Evolutionary conservation across 2,888 invertebrate genomes (phyloP).

Genomic region (Gymnocheta viridis): DNA sequence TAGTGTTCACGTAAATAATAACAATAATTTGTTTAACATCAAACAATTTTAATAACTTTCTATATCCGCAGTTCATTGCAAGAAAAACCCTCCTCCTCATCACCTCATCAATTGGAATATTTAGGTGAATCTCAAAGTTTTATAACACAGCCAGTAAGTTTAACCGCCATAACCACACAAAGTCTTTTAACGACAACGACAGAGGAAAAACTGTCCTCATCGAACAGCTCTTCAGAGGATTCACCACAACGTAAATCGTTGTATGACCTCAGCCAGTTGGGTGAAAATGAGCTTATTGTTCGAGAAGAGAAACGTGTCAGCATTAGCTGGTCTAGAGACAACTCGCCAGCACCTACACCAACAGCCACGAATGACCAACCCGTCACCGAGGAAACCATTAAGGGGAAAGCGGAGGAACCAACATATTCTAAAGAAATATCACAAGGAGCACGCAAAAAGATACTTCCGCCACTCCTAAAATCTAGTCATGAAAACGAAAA

Average conservation of each 20-base stretch:
- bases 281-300: conserved; percentile 78
- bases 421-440: conserved; percentile 72
- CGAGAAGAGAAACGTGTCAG: conserved; percentile 80
- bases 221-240: conserved; percentile 46
- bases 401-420: background rate
- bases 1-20: conserved; percentile 75
- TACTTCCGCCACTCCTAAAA: conserved; percentile 73
- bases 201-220: conserved; percentile 25
- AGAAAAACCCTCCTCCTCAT: conserved; percentile 76
- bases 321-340: conserved; percentile 80
- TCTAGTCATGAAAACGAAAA: conserved; percentile 76
- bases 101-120: conserved; percentile 72
- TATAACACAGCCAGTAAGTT: conserved; percentile 74
- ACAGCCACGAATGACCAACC: conserved; percentile 20
- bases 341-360: conserved; percentile 77
- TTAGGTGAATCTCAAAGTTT: conserved; percentile 75
- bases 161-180: conserved; percentile 56
- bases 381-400: conserved; percentile 24
- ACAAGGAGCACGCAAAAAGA: conserved; percentile 76
- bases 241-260: conserved; percentile 64
- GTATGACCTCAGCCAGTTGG: conserved; percentile 74
- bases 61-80: conserved; percentile 75
- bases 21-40: background rate
- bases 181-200: background rate
- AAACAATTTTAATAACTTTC: conserved; percentile 5